phyloP scores from a whole-genome alignment of 2,888 invertebrate species.

The Xanthostigma xanthostigma region DNA sequence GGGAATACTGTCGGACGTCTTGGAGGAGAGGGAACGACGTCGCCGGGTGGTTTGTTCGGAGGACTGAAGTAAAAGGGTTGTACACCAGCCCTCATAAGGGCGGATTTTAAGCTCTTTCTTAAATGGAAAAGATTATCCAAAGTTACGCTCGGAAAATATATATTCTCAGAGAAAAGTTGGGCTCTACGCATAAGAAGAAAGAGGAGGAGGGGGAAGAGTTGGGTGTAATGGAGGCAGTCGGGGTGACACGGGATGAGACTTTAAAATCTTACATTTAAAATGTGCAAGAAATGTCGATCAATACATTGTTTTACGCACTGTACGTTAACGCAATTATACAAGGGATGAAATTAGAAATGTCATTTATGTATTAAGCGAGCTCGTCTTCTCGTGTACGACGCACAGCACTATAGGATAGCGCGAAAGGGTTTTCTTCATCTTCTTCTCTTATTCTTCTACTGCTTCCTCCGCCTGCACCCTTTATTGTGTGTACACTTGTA shows the following conservation, averaged over 20 bases:
- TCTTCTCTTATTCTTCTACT: too few species aligned
- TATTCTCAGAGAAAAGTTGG: conserved; percentile 18
- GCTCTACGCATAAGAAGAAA: background rate
- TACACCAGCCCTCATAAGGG: conserved; percentile 15
- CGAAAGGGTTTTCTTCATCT: too few species aligned
- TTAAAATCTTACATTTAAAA: conserved; percentile 5
- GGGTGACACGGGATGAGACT: background rate
- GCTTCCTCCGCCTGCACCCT: too few species aligned
- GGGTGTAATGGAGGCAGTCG: conserved; percentile 9
- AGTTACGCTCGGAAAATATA: conserved; percentile 20
- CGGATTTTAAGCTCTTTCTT: conserved; percentile 20
- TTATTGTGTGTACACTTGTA: too few species aligned
- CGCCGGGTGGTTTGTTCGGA: too few species aligned
- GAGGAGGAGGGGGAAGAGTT: conserved; percentile 19
- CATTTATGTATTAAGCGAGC: conserved; percentile 10
- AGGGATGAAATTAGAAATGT: conserved; percentile 27
- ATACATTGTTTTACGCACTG: conserved; percentile 23
- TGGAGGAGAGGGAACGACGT: too few species aligned
- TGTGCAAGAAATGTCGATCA: conserved; percentile 16
- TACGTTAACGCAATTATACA: conserved; percentile 25
- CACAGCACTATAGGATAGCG: too few species aligned
- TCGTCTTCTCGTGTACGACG: too few species aligned
- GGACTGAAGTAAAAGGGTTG: background rate
- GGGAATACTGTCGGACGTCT: too few species aligned
- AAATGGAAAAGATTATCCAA: conserved; percentile 25